Evolutionary conservation across 2,797 vertebrate genomes (phyloP), one percentile per base, ranked within the genome.

Genomic region (Triplophysa yarkandensis): DNA sequence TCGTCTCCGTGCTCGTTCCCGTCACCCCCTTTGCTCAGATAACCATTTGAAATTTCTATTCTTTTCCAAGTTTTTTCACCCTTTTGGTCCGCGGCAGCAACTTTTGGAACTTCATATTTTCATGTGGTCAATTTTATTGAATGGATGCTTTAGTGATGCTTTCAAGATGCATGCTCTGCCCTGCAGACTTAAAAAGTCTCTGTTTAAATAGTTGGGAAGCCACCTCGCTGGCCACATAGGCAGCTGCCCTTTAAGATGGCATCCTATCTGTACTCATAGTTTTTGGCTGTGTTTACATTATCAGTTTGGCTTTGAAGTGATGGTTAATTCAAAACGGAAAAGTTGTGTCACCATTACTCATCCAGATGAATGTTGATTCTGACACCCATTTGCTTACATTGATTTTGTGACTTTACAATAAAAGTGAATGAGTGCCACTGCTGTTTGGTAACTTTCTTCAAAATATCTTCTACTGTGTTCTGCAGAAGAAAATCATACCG

Each of bases 1-100:
- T 68, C 76, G 80, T 79, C 82, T 89, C 71, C 81, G 82, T 32
- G 65, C 76, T 48, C 34, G 28, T 17, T 57, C 60, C 44, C 67
- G 39, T 58, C 27, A 13, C 67, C 43, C n/a, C 83, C 83, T 85
- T 82, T 83, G 61, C 48, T 41, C 54, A 54, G 54, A 43, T 28
- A 64, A 67, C 61, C 34, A 69, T 57, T 76, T 71, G 41, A 78
- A 63, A 76, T 36, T 25, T 65, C 68, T 44, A 71, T 80, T 74
- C 43, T 57, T 70, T 69, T 25, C 13, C 4, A 14, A 16, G 39
- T 41, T 11, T 71, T 66, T 65, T 71, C 13, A 27, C 55, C 13
- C 25, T 30, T 27, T 44, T 52, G 2, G 11, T 14, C 19, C 30
- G 41, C 34, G 28, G 8, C 3, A 46, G 30, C 11, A 23, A 64